Evolutionary conservation across 2,888 invertebrate species (phyloP).

Genomic region (Tenthredo mesomela): DNA sequence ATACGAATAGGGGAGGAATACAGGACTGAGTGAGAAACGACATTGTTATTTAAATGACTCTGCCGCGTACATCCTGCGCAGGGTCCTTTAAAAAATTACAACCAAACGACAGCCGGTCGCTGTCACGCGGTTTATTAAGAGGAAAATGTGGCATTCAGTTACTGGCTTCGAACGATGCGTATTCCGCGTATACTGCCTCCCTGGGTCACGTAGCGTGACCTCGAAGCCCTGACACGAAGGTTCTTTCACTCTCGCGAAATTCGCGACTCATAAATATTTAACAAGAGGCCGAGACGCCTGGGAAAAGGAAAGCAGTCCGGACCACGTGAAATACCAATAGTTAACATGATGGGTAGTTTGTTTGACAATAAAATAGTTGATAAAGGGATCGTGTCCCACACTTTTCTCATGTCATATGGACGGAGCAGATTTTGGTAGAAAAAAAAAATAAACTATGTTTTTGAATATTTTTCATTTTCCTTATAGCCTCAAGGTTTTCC

Average conservation of each 20-base stretch:
- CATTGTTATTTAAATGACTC: conserved; percentile 41
- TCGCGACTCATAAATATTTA: conserved; percentile 43
- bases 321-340: not conserved
- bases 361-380: not conserved
- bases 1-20: not conserved
- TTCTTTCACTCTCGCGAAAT: conserved; percentile 37
- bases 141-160: conserved; percentile 39
- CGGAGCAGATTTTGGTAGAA: not conserved
- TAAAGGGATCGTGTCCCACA: not conserved
- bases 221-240: not conserved
- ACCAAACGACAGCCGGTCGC: conserved; percentile 7
- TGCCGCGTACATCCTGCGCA: not conserved
- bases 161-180: not conserved
- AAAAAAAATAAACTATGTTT: not conserved
- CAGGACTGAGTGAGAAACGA: not conserved
- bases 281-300: conserved; percentile 22
- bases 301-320: conserved; percentile 22
- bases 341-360: conserved; percentile 10
- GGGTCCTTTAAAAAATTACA: conserved; percentile 5
- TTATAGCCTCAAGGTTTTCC: not conserved
- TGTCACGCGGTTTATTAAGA: conserved; percentile 47
- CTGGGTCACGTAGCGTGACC: conserved; percentile 24
- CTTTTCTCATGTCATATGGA: not conserved
- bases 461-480: not conserved
- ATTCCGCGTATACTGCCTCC: conserved; percentile 3